Evolutionary conservation across 2,797 vertebrate genomes (phyloP).

Genomic region (Nothura maculosa): DNA sequence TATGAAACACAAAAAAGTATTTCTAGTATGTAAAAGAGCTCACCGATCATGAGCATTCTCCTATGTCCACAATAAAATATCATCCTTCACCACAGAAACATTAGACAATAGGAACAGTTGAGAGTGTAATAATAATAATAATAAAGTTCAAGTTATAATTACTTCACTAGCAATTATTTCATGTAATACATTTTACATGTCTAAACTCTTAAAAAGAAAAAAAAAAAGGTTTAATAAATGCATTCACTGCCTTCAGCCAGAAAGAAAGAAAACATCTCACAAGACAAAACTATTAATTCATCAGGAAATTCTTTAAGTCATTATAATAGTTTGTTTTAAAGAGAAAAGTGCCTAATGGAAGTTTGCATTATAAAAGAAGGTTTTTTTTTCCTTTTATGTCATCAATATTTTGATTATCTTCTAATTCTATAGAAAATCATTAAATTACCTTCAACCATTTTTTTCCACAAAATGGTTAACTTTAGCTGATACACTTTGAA

Average conservation of each 20-base stretch:
- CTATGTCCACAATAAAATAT: neutral
- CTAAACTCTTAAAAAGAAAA: neutral
- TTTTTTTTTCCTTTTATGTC: neutral
- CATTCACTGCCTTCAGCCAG: neutral
- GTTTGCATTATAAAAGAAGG: neutral
- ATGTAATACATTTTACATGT: neutral
- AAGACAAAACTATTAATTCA: neutral
- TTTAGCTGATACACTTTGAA: neutral
- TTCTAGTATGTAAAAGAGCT: neutral
- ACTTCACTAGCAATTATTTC: neutral
- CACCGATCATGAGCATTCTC: neutral
- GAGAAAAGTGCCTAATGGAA: neutral
- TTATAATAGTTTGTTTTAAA: neutral
- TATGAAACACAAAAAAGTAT: neutral
- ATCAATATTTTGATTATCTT: neutral
- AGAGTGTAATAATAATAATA: no score
- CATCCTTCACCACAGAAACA: neutral
- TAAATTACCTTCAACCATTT: neutral
- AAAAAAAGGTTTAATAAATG: neutral
- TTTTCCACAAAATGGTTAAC: neutral
- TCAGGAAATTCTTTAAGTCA: neutral
- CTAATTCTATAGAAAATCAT: neutral
- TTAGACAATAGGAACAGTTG: no score
- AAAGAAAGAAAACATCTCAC: neutral
- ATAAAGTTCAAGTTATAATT: neutral